Evolutionary conservation across 2,888 invertebrate species (phyloP).

Genomic region (Sisyra nigra): DNA sequence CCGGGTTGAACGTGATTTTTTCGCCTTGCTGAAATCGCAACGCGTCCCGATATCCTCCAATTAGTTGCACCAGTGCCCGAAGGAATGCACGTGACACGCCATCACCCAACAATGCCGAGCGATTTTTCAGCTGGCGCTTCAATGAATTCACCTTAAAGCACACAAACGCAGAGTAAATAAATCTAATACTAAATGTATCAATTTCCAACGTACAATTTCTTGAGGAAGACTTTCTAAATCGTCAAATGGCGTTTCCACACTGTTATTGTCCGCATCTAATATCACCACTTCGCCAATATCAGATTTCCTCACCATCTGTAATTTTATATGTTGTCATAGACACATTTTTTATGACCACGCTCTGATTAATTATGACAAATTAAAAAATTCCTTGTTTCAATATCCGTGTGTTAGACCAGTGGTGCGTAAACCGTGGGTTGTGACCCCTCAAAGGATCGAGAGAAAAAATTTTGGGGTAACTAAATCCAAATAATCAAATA

Average conservation of each 20-base stretch:
- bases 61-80: slow-evolving; percentile 77
- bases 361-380: too few relatives aligned
- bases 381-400: neutral
- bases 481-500: too few relatives aligned
- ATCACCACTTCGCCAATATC: slow-evolving; percentile 92
- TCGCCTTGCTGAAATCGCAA: slow-evolving; percentile 57
- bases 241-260: slow-evolving; percentile 72
- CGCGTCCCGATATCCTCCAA: slow-evolving; percentile 89
- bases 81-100: slow-evolving; percentile 87
- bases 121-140: slow-evolving; percentile 58
- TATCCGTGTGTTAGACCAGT: neutral
- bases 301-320: slow-evolving; percentile 54
- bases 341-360: too few relatives aligned
- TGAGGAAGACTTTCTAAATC: slow-evolving; percentile 80
- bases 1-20: slow-evolving; percentile 69
- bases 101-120: slow-evolving; percentile 69
- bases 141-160: slow-evolving; percentile 48
- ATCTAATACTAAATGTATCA: slow-evolving; percentile 1
- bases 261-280: slow-evolving; percentile 82
- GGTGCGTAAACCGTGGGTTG: too few relatives aligned
- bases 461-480: too few relatives aligned
- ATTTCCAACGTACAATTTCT: slow-evolving; percentile 54
- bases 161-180: slow-evolving; percentile 10
- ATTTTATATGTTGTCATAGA: too few relatives aligned
- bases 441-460: too few relatives aligned